These are phyloP conservation scores for Phalacrocorax brasilianus DNA, from an alignment of 2,113 vertebrate genomes.

Conservation along the genomic window DNA sequence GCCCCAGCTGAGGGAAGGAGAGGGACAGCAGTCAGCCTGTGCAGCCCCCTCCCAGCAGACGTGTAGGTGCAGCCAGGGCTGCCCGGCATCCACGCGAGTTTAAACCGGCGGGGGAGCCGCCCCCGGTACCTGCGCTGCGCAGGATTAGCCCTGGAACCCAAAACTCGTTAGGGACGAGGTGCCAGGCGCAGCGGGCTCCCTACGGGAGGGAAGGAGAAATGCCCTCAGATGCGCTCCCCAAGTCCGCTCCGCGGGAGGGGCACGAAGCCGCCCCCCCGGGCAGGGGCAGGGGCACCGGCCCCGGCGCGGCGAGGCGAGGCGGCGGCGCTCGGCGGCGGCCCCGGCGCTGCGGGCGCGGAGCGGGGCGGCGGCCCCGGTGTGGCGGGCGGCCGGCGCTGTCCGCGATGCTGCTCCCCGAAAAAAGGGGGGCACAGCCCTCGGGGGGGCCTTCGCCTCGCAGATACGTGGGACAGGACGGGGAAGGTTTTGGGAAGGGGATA, in stretches of 20 bases:
- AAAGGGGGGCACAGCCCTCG: neutral
- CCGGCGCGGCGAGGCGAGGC: neutral
- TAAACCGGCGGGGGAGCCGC: neutral
- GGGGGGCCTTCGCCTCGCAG: neutral
- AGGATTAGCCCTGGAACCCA: neutral
- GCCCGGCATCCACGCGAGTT: neutral
- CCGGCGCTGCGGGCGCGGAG: neutral
- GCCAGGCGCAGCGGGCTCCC: neutral
- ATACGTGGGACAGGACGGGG: neutral
- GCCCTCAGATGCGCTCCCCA: neutral
- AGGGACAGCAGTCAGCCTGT: neutral
- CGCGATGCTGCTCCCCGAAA: no score
- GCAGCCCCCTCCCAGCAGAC: neutral
- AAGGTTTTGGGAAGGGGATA: neutral
- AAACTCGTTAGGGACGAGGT: neutral
- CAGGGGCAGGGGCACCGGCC: no score
- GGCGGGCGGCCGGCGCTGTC: neutral
- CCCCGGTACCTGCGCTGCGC: neutral
- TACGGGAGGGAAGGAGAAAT: neutral
- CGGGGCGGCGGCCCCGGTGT: neutral
- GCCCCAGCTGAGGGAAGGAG: neutral
- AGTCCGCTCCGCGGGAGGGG: neutral
- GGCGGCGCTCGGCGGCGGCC: neutral
- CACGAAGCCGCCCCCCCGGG: neutral
- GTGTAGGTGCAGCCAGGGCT: neutral